Evolutionary conservation across 2,888 invertebrate genomes (phyloP), one percentile per base, ranked within the genome.

Genomic region (Drosophila neonasuta): DNA sequence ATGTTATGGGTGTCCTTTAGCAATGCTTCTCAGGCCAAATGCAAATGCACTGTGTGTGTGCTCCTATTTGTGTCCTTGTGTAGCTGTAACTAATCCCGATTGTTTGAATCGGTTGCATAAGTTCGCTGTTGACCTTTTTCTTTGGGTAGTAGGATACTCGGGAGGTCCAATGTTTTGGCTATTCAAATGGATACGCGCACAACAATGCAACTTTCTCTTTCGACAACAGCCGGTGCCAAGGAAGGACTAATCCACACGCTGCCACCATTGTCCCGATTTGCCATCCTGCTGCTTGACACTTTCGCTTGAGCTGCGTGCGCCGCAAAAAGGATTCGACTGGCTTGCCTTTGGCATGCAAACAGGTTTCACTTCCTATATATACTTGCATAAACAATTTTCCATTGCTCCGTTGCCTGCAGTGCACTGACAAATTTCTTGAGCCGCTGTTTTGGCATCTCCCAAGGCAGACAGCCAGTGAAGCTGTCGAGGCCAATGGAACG

Each of bases 181-280:
- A 72, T 77, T 73, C 56, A 74, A 70, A 80, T 70, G 57, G 48
- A 24, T 24, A 24, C 6, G 24, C 24, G 50, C 32, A 62, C 55
- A 50, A 79, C 75, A 82, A 77, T 55, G 67, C 62, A 76, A 84
- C 86, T 84, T 84, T 84, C 84, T 84, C 86, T 84, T 84, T 81
- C 48, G 63, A 24, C 61, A 41, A 45, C 60, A 74, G 71, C 48
- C 72, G 59, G 66, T 75, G 75, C 32, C 61, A 62, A 20, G 24
- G 24, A 32, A 42, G 62, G 30, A 51, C 62, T 72, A 80, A 79
- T 77, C 79, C 71, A 24, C 45, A 49, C 45, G 63, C 5, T 39
- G 42, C 11, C 9, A 7, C 10, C 39, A 60, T 68, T 72, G 76
- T 68, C 44, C 71, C 54, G 56, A 17, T n/a, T 61, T 36, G 41